Conservation (phyloP, 2,797 vertebrate genomes). For the Gymnopithys bicolor region DNA sequence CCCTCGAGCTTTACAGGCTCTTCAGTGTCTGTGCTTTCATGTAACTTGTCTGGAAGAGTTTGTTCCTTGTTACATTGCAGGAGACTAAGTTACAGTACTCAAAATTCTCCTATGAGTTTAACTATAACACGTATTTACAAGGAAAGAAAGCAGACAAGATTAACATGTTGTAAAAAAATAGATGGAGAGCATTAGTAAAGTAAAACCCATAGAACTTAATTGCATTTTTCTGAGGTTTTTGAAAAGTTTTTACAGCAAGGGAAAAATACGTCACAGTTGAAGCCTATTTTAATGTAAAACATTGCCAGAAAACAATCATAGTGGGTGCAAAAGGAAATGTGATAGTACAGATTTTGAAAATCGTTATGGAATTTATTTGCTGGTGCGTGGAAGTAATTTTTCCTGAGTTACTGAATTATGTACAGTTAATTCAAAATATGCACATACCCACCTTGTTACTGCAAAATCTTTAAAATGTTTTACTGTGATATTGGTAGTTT, state of each 20-base stretch:
- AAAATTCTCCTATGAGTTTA: conserved; percentile 16
- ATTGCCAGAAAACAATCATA: not conserved
- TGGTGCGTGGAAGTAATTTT: not conserved
- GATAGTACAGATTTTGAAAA: not conserved
- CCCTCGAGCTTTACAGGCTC: not conserved
- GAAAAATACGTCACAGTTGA: not conserved
- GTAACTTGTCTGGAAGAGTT: conserved; percentile 3
- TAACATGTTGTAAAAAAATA: conserved; percentile 19
- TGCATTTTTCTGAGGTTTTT: not conserved
- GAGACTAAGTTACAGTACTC: conserved; percentile 4
- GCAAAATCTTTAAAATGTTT: not conserved
- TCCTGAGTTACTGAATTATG: not conserved
- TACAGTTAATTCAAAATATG: not conserved
- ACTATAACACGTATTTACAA: not conserved
- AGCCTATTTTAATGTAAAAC: not conserved
- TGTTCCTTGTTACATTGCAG: conserved; percentile 28
- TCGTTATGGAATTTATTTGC: not conserved
- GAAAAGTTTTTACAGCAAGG: not conserved
- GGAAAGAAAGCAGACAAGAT: not conserved
- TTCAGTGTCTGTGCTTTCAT: not conserved
- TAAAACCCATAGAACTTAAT: not conserved
- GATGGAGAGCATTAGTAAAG: not conserved
- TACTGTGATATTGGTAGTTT: not conserved
- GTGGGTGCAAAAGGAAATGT: not conserved
- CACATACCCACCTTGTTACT: not conserved